Base-by-base conservation (phyloP, 2,797 vertebrate species). In the Artibeus lituratus region DNA sequence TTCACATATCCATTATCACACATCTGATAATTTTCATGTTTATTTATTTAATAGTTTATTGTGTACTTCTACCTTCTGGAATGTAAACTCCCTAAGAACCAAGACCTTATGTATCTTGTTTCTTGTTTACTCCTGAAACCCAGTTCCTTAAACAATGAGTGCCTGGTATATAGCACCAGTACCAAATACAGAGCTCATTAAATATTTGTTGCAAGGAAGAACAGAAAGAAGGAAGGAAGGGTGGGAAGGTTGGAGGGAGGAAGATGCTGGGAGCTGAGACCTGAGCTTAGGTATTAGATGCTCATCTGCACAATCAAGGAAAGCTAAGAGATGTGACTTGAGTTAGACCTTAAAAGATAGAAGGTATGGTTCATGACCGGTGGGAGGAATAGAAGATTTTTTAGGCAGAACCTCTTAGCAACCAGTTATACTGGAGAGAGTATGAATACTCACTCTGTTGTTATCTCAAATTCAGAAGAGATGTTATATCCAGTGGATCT, bases 351-450 rank as follows among this genome's bases (percentile, higher is more conserved):
- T 90, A 18, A 90, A 91, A 77, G 80, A 74, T 55, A 21, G 44
- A 14, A 67, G 16, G 59, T 84, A n/a, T 74, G 76, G 47, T 44
- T 69, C n/a, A 39, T 49, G 47, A 42, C 21, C 55, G 29, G 70
- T 65, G 37, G 62, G 16, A 89, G 19, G 14, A 80, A 4, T 14
- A 82, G 72, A 80, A 51, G 73, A 44, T 77, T 82, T 96, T 91
- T 89, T 69, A 85, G 72, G 87, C 26, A 82, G 91, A 95, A 77
- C 10, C 44, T 80, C 37, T 62, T 37, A 95, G 72, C 32, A 94
- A 62, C 49, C 57, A 90, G 80, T 84, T 62, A n/a, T 32, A 49
- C 44, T 24, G 5, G 83, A 84, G 10, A 87, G 21, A 70, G 44
- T 16, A 9, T 35, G 21, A 24, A 12, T n/a, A n/a, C 16, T 59